Evolutionary conservation across 2,888 invertebrate species (phyloP), one percentile per base, ranked within the genome.

Genomic region (Apotomis turbidana): DNA sequence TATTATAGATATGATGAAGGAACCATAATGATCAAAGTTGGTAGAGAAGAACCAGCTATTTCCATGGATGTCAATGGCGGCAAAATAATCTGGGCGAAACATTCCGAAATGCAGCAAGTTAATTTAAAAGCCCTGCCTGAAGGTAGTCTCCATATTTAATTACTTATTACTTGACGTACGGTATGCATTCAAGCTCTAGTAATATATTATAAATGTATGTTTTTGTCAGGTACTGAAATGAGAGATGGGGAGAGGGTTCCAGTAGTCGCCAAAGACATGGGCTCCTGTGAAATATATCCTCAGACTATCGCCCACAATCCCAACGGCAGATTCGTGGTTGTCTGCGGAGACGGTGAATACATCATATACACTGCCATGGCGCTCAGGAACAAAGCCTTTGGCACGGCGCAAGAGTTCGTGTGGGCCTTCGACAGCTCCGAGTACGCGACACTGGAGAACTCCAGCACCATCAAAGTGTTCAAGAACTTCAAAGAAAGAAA

Each of bases 311-410:
- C 97, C 44, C 99, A 99, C 89, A 99, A 99, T 91, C 99, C 99
- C 0, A 99, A 99, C 88, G 99, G 99, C 13, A 96, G 98, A 44
- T 96, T 96, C 77, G 94, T 95, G 4, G 99, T 99, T 0, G 99
- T 99, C 2, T 99, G 99, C 85, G 99, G 99, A 1, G 99, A 99
- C 89, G 99, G 99, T 12, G 99, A 99, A 88, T 99, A 99, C 89
- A 99, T 99, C 63, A 99, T 99, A 80, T 99, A 99, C 93, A 99
- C 99, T 0, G 98, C 99, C 0, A 99, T 99, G 99, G 99, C 99
- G 0, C 93, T 99, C 76, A 94, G 99, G 68, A 99, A 99, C 90
- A 99, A 99, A 87, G 99, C 99, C 1, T 99, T 99, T 86, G 99
- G 99, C 0, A 96, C 98, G 10, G 99, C 99, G 0, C 98, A 99